Conservation (phyloP, 2,797 vertebrate genomes). For the Leptoclinus maculatus region DNA sequence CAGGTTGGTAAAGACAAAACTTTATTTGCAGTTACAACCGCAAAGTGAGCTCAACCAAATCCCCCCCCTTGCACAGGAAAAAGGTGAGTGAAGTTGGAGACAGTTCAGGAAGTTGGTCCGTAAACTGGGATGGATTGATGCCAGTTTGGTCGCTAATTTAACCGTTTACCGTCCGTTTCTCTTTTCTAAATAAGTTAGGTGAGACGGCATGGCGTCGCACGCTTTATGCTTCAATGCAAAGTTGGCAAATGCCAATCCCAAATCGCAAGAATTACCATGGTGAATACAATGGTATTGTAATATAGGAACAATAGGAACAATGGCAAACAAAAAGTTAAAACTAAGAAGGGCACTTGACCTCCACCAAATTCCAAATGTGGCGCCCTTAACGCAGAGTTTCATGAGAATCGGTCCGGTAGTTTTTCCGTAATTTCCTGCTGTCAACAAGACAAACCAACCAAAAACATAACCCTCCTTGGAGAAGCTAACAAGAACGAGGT, state of each 20-base stretch:
- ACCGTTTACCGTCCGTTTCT: neutral
- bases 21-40: constrained; percentile 10
- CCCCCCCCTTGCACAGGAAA: neutral
- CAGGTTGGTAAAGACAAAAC: constrained; percentile 5
- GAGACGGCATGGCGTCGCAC: neutral
- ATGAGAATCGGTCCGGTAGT: neutral
- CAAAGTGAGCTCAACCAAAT: neutral
- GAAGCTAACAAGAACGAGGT: neutral
- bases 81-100: too few species aligned
- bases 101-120: neutral
- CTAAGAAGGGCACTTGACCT: neutral
- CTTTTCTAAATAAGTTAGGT: neutral
- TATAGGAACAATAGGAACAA: neutral
- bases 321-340: too few species aligned
- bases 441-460: neutral
- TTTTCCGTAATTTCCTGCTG: neutral
- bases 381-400: neutral
- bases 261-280: neutral
- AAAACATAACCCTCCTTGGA: neutral
- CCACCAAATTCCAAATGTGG: neutral
- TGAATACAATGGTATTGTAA: constrained; percentile 3
- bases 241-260: neutral
- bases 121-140: neutral
- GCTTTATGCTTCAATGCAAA: neutral
- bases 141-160: neutral